phyloP scores from a whole-genome alignment of 2,888 invertebrate species.

The Biston stratarius region DNA sequence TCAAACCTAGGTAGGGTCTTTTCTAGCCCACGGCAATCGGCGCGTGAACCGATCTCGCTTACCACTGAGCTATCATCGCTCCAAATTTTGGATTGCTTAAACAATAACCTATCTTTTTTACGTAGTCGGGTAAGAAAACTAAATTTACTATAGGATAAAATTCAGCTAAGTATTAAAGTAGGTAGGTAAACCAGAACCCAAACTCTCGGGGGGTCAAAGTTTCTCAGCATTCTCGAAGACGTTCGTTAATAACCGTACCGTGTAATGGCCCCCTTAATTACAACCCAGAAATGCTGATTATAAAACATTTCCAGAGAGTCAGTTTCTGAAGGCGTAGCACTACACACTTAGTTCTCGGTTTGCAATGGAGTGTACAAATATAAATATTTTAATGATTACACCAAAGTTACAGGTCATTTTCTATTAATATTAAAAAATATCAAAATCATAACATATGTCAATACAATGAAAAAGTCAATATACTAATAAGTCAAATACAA shows the following conservation, averaged over 20 bases:
- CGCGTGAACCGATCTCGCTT: no score
- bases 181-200: not conserved
- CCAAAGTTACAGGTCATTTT: no score
- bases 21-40: no score
- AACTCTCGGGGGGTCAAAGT: conserved; percentile 23
- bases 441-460: no score
- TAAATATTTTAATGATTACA: no score
- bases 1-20: no score
- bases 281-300: conserved; percentile 9
- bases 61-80: no score
- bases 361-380: no score
- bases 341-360: no score
- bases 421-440: no score
- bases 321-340: not conserved
- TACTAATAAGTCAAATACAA: no score
- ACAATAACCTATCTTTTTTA: not conserved
- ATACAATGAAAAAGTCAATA: no score
- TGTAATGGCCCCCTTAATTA: conserved; percentile 33
- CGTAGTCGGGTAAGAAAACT: not conserved
- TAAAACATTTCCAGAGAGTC: not conserved
- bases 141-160: not conserved
- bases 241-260: conserved; percentile 30
- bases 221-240: conserved; percentile 23
- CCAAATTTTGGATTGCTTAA: not conserved
- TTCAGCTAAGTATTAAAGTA: not conserved